A percentile compares a stretch with the other conserved stretches of the same genome.
phyloP scores from a whole-genome alignment of 2,888 invertebrate species.

The Ophioninae sp. region DNA sequence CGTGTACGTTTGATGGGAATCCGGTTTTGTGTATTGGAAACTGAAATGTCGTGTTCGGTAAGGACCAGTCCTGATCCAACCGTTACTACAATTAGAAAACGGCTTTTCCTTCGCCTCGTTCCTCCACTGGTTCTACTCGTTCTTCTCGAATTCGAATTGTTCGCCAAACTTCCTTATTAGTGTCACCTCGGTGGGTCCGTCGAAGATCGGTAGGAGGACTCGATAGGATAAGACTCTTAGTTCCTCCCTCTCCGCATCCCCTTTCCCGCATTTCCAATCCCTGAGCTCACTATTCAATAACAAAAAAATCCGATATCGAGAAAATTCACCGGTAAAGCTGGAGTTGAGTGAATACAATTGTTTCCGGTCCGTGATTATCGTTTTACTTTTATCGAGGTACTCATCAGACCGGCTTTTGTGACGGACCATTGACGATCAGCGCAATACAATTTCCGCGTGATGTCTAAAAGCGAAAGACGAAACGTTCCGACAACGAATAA shows the following conservation, averaged over 20 bases:
- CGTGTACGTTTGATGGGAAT: slow-evolving; percentile 19
- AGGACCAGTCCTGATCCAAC: slow-evolving; percentile 53
- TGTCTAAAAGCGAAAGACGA: no score
- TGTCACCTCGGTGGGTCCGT: slow-evolving; percentile 63
- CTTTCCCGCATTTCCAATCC: slow-evolving; percentile 14
- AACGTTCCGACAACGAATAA: no score
- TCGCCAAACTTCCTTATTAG: slow-evolving; percentile 68
- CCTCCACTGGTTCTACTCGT: slow-evolving; percentile 49
- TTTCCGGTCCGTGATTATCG: slow-evolving; percentile 22
- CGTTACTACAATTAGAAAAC: slow-evolving; percentile 45
- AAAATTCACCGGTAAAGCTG: slow-evolving; percentile 18
- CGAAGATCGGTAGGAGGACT: slow-evolving; percentile 12
- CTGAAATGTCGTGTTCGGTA: slow-evolving; percentile 64
- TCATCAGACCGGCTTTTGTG: background rate
- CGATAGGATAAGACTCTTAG: background rate
- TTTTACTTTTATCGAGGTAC: slow-evolving; percentile 16
- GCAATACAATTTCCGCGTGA: no score
- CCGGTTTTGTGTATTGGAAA: slow-evolving; percentile 64
- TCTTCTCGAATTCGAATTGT: slow-evolving; percentile 64
- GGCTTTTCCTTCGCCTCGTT: slow-evolving; percentile 30
- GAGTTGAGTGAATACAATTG: slow-evolving; percentile 46
- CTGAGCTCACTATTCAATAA: slow-evolving; percentile 4
- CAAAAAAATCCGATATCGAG: slow-evolving; percentile 15
- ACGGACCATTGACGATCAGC: background rate
- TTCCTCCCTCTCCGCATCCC: background rate